A percentile compares a stretch with the other conserved stretches of the same genome.
phyloP scores from a whole-genome alignment of 2,113 vertebrate species.

The Dascyllus trimaculatus region DNA sequence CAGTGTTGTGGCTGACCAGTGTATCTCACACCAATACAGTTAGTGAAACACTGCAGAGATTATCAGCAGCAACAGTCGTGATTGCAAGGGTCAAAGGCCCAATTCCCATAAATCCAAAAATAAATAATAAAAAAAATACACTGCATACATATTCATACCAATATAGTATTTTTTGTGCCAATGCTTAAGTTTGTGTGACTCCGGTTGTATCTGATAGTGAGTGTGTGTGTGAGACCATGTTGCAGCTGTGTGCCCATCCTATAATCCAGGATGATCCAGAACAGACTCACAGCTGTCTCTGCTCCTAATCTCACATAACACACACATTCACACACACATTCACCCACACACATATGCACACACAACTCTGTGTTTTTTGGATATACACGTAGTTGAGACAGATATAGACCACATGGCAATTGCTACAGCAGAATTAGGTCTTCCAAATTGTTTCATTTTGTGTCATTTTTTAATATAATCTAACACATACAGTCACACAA shows the following conservation, averaged over 20 bases:
- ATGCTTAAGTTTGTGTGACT: conserved; percentile 28
- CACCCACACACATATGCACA: conserved; percentile 4
- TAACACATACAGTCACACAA: background rate
- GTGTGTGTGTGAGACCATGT: conserved; percentile 44
- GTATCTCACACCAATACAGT: background rate
- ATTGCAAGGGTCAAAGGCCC: background rate
- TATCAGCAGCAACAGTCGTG: no score
- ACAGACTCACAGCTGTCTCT: conserved; percentile 78
- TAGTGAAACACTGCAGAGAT: background rate
- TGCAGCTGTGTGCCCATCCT: conserved; percentile 70
- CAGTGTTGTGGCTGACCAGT: no score
- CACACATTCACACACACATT: conserved; percentile 16
- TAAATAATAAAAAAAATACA: background rate
- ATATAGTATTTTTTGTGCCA: conserved; percentile 14
- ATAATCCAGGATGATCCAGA: conserved; percentile 84
- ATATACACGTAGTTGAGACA: conserved; percentile 46
- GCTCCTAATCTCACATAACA: conserved; percentile 75
- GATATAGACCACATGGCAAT: conserved; percentile 53
- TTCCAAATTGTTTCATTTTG: conserved; percentile 23
- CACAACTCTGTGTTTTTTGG: conserved; percentile 51
- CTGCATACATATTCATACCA: background rate
- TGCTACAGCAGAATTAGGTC: conserved; percentile 36
- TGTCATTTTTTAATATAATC: conserved; percentile 23
- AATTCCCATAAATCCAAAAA: background rate
- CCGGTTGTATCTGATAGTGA: background rate